Percentiles rank a stretch among this genome's conserved stretches.
Evolutionary conservation across 2,888 invertebrate genomes (phyloP).

Genomic region (Coelopa pilipes): DNA sequence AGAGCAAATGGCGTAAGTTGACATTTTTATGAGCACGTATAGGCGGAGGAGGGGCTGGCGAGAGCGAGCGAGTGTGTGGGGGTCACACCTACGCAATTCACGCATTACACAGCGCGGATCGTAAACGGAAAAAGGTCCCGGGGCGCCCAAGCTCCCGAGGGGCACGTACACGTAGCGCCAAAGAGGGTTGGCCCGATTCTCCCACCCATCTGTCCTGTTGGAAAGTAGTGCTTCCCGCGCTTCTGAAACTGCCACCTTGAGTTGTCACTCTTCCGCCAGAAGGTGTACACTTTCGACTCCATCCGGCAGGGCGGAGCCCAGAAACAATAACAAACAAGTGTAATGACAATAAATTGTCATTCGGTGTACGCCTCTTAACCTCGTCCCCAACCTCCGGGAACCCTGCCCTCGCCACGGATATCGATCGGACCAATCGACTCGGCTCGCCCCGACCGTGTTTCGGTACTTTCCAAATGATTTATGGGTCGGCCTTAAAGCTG

Average conservation of each 20-base stretch:
- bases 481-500: conserved; percentile 24
- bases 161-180: no score
- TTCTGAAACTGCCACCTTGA: no score
- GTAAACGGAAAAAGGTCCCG: not conserved
- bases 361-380: conserved; percentile 4
- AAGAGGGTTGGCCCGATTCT: no score
- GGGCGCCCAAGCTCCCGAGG: not conserved
- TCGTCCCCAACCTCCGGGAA: not conserved
- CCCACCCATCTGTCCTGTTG: no score
- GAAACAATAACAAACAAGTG: conserved; percentile 24
- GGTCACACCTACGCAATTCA: conserved; percentile 8
- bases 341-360: conserved; percentile 31
- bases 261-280: no score
- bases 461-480: conserved; percentile 19
- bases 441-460: not conserved
- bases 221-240: no score
- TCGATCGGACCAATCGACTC: no score
- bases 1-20: conserved; percentile 22
- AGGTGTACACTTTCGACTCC: no score
- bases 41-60: not conserved
- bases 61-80: not conserved
- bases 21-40: conserved; percentile 21
- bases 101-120: not conserved
- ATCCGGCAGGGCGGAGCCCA: no score
- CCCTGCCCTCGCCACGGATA: not conserved